Evolutionary conservation across 2,113 vertebrate species (phyloP), one percentile per base, ranked within the genome.

Genomic region (Mormoops blainvillei): DNA sequence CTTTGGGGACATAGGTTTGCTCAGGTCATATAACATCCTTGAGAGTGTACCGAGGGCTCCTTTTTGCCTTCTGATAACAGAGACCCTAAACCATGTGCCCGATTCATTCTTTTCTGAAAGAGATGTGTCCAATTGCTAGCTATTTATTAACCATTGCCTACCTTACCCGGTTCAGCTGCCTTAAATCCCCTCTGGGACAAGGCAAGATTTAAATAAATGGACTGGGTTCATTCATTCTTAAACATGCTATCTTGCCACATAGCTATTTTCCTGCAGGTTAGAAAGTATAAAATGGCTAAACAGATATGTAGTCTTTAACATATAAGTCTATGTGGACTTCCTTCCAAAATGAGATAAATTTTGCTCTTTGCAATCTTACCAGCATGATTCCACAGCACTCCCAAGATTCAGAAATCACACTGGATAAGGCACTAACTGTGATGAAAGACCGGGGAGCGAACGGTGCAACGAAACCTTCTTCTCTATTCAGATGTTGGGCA

Each of bases 401-500:
- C 89, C 73, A 36, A 26, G 96, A 52, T 73, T 81, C 76, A 89
- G 86, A 97, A 96, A 97, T 83, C 97, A 82, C 54, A 86, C 18
- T 15, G n/a, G 97, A 91, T 97, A 70, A 90, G 76, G 89, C 77
- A 82, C 58, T 71, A 67, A 71, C 73, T 45, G 33, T 63, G 95
- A 97, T 74, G 54, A 96, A 86, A 96, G 93, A 48, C 50, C 36
- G 63, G 71, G 87, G 86, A 96, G 94, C 83, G 65, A 87, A 22
- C 0, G 5, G 70, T 41, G 52, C 3, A 1, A 52, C 1, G 92
- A 73, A 94, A 89, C 74, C 68, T 68, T 65, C 71, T 96, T 41
- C 67, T 76, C 94, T 76, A 91, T 89, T 97, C 96, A 98, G 93
- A 95, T 71, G 88, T 65, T 97, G 95, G 54, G 50, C 85, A 97